These are phyloP conservation scores for Tragulus kanchil DNA, from an alignment of 2,113 vertebrate species.

Conservation along the genomic window DNA sequence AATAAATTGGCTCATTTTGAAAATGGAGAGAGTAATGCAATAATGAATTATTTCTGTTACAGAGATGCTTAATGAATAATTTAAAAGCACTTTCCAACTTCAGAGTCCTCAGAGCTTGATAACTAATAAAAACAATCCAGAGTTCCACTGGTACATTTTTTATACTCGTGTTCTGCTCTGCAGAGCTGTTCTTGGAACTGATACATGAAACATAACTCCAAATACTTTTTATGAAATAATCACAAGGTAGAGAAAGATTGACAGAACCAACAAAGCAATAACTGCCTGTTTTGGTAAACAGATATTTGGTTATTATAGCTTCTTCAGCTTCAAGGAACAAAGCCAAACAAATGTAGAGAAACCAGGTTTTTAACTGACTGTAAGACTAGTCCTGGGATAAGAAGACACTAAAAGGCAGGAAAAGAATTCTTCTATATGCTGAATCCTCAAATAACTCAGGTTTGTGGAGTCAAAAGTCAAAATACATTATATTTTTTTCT, in stretches of 20 bases:
- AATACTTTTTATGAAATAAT: constrained; percentile 48
- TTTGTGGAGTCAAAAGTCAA: constrained; percentile 26
- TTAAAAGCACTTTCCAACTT: constrained; percentile 61
- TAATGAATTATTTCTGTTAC: constrained; percentile 62
- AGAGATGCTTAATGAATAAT: constrained; percentile 66
- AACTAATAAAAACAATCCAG: constrained; percentile 63
- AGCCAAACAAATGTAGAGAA: constrained; percentile 39
- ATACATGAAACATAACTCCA: background rate
- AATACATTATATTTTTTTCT: background rate
- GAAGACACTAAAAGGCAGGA: constrained; percentile 45
- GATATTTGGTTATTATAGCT: background rate
- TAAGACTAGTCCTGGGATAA: constrained; percentile 40
- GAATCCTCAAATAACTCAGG: constrained; percentile 42
- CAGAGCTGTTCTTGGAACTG: background rate
- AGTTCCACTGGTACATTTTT: background rate
- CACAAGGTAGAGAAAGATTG: constrained; percentile 5
- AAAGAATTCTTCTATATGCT: constrained; percentile 9
- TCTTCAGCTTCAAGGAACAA: background rate
- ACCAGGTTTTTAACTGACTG: constrained; percentile 25
- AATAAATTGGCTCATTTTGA: constrained; percentile 39
- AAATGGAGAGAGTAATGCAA: constrained; percentile 59
- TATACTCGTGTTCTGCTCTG: background rate
- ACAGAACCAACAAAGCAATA: constrained; percentile 51
- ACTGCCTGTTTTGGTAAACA: constrained; percentile 38
- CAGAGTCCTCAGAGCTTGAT: constrained; percentile 53